phyloP scores from a whole-genome alignment of 2,888 invertebrate species.

The Gasteruption jaculator region DNA sequence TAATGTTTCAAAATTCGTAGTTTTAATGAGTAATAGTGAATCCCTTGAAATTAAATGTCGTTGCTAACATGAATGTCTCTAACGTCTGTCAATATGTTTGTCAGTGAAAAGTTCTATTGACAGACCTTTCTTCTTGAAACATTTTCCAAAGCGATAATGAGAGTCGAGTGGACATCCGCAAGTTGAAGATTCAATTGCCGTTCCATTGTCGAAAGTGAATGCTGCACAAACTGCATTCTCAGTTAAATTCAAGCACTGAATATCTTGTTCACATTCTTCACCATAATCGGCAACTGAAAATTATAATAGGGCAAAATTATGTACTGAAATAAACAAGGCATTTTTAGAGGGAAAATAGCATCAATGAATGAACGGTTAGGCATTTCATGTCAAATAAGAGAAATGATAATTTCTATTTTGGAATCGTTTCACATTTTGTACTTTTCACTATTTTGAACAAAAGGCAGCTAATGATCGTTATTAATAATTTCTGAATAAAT shows the following conservation, averaged over 20 bases:
- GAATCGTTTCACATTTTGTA: no score
- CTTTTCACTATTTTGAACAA: no score
- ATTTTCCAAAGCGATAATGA: slow-evolving; percentile 19
- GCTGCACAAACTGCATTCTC: slow-evolving; percentile 19
- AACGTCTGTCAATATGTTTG: no score
- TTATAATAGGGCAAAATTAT: neutral
- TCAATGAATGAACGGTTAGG: neutral
- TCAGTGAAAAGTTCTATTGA: no score
- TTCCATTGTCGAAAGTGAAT: neutral
- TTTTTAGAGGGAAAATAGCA: neutral
- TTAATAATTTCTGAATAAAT: no score
- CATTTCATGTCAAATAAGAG: neutral
- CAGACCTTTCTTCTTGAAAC: slow-evolving; percentile 23
- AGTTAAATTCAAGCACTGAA: slow-evolving; percentile 26
- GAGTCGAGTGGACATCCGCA: slow-evolving; percentile 21
- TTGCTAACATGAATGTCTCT: no score
- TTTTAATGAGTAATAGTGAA: no score
- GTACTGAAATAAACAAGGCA: neutral
- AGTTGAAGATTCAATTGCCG: neutral
- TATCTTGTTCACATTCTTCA: slow-evolving; percentile 24
- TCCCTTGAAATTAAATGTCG: no score
- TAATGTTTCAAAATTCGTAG: no score
- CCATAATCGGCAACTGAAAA: slow-evolving; percentile 25
- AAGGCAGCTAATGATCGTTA: no score
- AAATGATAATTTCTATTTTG: neutral